Evolutionary conservation across 2,797 vertebrate genomes (phyloP), one percentile per base, ranked within the genome.

Genomic region (Myotis vivesi): DNA sequence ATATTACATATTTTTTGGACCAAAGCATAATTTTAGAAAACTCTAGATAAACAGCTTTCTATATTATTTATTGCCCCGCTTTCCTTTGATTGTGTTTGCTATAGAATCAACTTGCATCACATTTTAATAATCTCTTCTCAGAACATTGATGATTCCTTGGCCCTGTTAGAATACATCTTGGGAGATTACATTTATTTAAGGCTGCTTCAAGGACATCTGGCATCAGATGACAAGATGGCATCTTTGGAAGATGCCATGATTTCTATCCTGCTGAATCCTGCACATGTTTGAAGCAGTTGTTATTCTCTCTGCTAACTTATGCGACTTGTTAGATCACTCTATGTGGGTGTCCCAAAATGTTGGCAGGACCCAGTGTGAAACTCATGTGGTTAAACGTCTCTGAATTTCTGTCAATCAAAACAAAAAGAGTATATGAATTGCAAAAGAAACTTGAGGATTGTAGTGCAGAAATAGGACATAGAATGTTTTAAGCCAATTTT

Each of bases 21-120:
- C 59, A 77, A 81, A 96, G 96, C 96, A 97, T 97, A 94, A 91
- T 97, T 98, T 97, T 79, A 96, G 89, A 93, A 97, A 97, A 97
- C 88, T 97, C 96, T 96, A 90, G 88, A 91, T 97, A 97, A 97
- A 97, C 95, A 97, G 91, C 96, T 97, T 98, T 95, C 93, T 92
- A 75, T 92, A 97, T 97, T 96, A 98, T 98, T 98, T 98, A 97
- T 96, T 87, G 87, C 95, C 55, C 0, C 88, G 77, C 92, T 97
- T 79, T 96, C 83, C 93, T 98, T 92, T 98, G 96, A 98, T 98
- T 98, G 95, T 98, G 95, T 96, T 97, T 97, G 69, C 96, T 46
- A 22, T 75, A 80, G 25, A 94, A 79, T 95, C 95, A 98, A 94
- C 96, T 93, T 92, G 83, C 96, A 57, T 96, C 89, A 94, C 96